These are phyloP conservation scores for Lutraria lutraria DNA, from an alignment of 2,888 invertebrate species.

Conservation along the genomic window DNA sequence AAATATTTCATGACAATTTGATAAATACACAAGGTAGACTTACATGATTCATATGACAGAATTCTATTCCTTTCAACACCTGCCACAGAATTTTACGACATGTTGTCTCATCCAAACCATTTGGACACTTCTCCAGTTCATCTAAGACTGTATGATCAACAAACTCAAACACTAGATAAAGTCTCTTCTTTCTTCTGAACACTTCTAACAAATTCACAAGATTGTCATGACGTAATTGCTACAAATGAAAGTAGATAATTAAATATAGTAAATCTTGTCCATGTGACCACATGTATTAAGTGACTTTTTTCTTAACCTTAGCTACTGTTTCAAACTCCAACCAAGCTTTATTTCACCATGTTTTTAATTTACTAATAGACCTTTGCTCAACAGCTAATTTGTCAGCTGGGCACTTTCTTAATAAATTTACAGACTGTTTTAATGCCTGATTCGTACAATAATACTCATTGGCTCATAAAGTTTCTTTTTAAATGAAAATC, in stretches of 20 bases:
- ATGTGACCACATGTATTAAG: no score
- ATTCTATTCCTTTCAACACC: conserved; percentile 90
- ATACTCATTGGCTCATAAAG: no score
- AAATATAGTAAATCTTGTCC: conserved; percentile 6
- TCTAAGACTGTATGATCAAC: conserved; percentile 94
- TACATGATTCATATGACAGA: conserved; percentile 94
- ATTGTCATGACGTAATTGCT: conserved; percentile 96
- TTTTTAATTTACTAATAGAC: no score
- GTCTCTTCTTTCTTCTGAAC: conserved; percentile 93
- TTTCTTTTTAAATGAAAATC: no score
- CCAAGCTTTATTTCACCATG: no score
- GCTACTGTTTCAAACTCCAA: no score
- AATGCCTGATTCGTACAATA: no score
- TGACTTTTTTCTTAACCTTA: no score
- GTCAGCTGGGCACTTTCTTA: no score
- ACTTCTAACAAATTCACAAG: conserved; percentile 95
- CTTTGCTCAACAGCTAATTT: no score
- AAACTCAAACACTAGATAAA: conserved; percentile 96
- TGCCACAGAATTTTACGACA: conserved; percentile 93
- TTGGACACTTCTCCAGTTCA: conserved; percentile 92
- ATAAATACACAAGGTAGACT: no score
- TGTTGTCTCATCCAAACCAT: conserved; percentile 91
- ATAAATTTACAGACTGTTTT: no score
- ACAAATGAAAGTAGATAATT: conserved; percentile 73
- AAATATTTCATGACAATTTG: not conserved